phyloP scores from a whole-genome alignment of 2,797 vertebrate species.

The Champsocephalus esox region DNA sequence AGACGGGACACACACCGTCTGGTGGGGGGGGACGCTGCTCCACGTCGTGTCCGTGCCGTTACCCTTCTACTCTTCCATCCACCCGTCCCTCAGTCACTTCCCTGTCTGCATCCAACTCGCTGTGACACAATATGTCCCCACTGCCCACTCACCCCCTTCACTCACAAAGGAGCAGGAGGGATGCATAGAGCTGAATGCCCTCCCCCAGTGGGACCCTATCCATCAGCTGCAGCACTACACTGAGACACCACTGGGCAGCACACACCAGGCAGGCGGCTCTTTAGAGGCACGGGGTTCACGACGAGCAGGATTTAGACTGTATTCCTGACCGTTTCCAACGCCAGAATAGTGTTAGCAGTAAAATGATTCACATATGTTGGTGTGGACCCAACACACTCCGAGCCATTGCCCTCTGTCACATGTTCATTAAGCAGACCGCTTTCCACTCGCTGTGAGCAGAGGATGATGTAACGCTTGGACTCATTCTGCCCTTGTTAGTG shows the following conservation, averaged over 20 bases:
- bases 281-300: slow-evolving; percentile 39
- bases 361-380: background rate
- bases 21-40: slow-evolving; percentile 10
- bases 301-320: background rate
- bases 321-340: background rate
- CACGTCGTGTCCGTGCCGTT: slow-evolving; percentile 28
- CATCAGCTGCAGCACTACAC: slow-evolving; percentile 48
- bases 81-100: slow-evolving; percentile 7
- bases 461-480: slow-evolving; percentile 70
- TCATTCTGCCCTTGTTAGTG: slow-evolving; percentile 59
- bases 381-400: slow-evolving; percentile 15
- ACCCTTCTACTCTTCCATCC: slow-evolving; percentile 4
- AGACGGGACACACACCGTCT: slow-evolving; percentile 41
- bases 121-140: slow-evolving; percentile 45
- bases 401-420: slow-evolving; percentile 35
- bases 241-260: slow-evolving; percentile 19
- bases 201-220: slow-evolving; percentile 57
- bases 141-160: slow-evolving; percentile 36
- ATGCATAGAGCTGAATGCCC: slow-evolving; percentile 50
- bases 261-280: slow-evolving; percentile 28
- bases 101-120: slow-evolving; percentile 5
- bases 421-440: slow-evolving; percentile 48
- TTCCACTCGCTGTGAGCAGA: slow-evolving; percentile 40
- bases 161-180: slow-evolving; percentile 50
- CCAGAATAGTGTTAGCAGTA: background rate